phyloP scores from a whole-genome alignment of 2,888 invertebrate species.

The Morpho deidamia region DNA sequence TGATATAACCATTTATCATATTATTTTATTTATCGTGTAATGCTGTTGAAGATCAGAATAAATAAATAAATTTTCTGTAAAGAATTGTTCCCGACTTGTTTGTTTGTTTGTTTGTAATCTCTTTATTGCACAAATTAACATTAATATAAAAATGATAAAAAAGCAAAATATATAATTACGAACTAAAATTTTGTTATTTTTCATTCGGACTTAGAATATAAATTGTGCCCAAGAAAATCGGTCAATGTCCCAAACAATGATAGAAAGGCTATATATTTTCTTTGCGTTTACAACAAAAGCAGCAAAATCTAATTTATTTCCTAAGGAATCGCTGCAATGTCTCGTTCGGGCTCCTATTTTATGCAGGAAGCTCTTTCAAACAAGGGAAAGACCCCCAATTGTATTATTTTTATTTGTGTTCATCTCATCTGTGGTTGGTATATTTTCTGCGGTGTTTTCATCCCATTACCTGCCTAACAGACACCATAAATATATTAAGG shows the following conservation, averaged over 20 bases:
- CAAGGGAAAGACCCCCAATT: conserved; percentile 40
- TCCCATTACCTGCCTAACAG: conserved; percentile 73
- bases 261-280: conserved; percentile 1
- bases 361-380: conserved; percentile 45
- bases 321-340: conserved; percentile 41
- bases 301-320: conserved; percentile 43
- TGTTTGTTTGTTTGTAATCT: too few species aligned
- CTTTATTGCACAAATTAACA: too few species aligned
- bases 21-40: too few species aligned
- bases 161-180: too few species aligned
- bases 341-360: conserved; percentile 45
- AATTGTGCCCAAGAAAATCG: neutral
- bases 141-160: too few species aligned
- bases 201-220: neutral
- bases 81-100: too few species aligned
- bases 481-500: conserved; percentile 70
- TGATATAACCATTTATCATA: too few species aligned
- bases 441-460: conserved; percentile 67
- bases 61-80: too few species aligned
- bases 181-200: too few species aligned
- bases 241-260: neutral
- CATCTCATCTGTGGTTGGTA: conserved; percentile 51
- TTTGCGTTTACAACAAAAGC: conserved; percentile 12
- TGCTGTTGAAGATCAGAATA: too few species aligned
- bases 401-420: conserved; percentile 60